Evolutionary conservation across 2,113 vertebrate genomes (phyloP).

Genomic region (Crotalus helleri): DNA sequence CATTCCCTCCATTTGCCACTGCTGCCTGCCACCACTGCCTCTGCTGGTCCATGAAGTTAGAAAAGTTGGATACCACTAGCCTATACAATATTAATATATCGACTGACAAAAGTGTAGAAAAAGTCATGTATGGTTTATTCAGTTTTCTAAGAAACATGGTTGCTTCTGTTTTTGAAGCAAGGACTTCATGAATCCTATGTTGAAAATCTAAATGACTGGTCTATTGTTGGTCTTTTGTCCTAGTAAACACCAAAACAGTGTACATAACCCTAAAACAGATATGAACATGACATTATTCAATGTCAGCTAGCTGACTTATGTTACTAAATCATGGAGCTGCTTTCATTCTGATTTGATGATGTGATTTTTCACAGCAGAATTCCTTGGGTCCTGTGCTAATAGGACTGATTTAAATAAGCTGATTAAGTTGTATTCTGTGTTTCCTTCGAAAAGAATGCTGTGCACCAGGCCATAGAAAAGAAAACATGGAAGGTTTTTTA

Average conservation of each 20-base stretch:
- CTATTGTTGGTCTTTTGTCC: background rate
- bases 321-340: background rate
- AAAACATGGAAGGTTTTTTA: constrained; percentile 37
- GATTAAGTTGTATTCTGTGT: constrained; percentile 5
- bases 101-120: background rate
- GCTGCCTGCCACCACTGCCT: background rate
- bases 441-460: constrained; percentile 32
- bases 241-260: background rate
- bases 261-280: background rate
- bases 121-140: background rate
- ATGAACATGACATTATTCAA: background rate
- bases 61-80: background rate
- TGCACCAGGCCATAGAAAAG: constrained; percentile 25
- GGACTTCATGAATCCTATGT: background rate
- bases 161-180: background rate
- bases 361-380: background rate
- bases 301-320: background rate
- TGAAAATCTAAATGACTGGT: background rate
- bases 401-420: constrained; percentile 11
- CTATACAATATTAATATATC: background rate
- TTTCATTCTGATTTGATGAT: background rate
- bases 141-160: background rate
- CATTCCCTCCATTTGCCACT: background rate
- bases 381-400: constrained; percentile 1
- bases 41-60: background rate